Evolutionary conservation across 2,888 invertebrate genomes (phyloP).

Genomic region (Agrochola lychnidis): DNA sequence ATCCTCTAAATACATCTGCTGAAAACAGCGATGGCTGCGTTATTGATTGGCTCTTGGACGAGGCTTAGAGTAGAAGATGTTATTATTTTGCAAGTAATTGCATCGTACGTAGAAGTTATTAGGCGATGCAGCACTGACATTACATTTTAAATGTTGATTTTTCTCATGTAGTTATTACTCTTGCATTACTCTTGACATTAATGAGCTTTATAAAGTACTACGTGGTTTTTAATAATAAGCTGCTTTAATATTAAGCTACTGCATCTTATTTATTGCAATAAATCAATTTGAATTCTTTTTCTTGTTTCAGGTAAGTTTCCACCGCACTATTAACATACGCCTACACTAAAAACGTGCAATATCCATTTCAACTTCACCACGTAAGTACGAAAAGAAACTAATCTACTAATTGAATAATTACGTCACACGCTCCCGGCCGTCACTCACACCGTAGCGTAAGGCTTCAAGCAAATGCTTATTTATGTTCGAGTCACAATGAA

Average conservation of each 20-base stretch:
- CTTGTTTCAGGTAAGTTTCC: slow-evolving; percentile 67
- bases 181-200: not conserved
- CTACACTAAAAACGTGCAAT: slow-evolving; percentile 14
- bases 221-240: too few relatives aligned
- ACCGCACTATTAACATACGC: not conserved
- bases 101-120: not conserved
- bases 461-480: slow-evolving; percentile 86
- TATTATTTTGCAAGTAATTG: not conserved
- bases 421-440: slow-evolving; percentile 63
- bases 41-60: not conserved
- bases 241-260: not conserved
- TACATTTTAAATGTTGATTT: not conserved
- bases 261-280: not conserved
- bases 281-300: slow-evolving; percentile 3
- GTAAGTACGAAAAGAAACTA: slow-evolving; percentile 47
- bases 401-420: slow-evolving; percentile 42
- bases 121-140: not conserved
- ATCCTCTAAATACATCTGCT: too few relatives aligned
- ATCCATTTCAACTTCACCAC: slow-evolving; percentile 18
- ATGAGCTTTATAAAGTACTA: not conserved
- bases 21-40: too few relatives aligned
- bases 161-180: not conserved
- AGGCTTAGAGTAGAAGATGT: not conserved
- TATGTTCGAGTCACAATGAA: slow-evolving; percentile 87
- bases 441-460: slow-evolving; percentile 69